Percentiles rank a stretch among this genome's conserved stretches.
Evolutionary conservation across 92 coral and sea anemone species (phyloP).

Genomic region (Isaurus tuberculatus): DNA sequence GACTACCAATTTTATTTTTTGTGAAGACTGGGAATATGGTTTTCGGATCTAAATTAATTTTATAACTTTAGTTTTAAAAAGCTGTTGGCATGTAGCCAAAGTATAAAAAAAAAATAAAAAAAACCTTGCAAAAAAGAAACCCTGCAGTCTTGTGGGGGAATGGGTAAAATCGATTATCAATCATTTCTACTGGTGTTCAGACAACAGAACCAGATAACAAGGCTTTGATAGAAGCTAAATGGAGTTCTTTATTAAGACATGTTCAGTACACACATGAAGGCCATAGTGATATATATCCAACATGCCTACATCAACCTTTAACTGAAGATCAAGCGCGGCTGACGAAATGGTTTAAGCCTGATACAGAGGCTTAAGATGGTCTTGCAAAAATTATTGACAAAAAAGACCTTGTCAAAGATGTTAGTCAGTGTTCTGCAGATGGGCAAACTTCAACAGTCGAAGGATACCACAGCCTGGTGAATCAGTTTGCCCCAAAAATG

Average conservation of each 20-base stretch:
- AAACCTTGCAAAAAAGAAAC: neutral
- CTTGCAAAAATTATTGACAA: conserved; percentile 4
- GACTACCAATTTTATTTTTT: too few relatives aligned
- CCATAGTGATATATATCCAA: neutral
- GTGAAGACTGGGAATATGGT: too few relatives aligned
- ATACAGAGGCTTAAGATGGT: conserved; percentile 24
- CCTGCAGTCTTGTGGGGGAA: conserved; percentile 1
- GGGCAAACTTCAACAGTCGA: conserved; percentile 9
- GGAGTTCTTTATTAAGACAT: conserved; percentile 6
- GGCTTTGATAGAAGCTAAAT: neutral
- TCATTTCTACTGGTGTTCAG: conserved; percentile 31
- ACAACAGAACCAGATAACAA: neutral
- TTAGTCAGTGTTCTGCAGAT: neutral
- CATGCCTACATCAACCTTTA: conserved; percentile 7
- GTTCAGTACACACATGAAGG: conserved; percentile 20
- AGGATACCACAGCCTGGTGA: conserved; percentile 13
- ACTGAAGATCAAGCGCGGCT: conserved; percentile 5
- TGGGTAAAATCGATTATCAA: conserved; percentile 26
- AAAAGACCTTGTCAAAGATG: neutral
- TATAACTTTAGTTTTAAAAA: too few relatives aligned
- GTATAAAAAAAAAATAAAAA: neutral
- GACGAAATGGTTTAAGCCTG: conserved; percentile 16
- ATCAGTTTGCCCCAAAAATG: conserved; percentile 8
- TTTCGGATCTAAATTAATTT: too few relatives aligned
- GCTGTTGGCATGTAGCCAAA: conserved; percentile 31